Conservation (phyloP, 1,140 invertebrate genomes). For the Himalopsyche phryganea region DNA sequence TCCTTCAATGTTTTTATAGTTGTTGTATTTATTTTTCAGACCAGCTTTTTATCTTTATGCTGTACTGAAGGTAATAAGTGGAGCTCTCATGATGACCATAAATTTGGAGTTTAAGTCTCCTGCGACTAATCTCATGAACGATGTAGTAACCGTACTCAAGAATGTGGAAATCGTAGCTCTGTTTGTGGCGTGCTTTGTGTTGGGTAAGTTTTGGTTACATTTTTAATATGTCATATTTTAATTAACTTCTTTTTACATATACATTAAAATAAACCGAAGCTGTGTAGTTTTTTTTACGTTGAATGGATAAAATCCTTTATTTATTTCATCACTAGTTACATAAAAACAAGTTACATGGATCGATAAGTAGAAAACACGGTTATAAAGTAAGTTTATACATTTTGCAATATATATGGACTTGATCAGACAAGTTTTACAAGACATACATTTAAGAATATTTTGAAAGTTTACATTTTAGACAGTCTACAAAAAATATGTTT, state of each 20-base stretch:
- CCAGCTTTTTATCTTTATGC: constrained; percentile 80
- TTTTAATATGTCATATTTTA: neutral
- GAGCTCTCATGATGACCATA: constrained; percentile 67
- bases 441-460: too few species aligned
- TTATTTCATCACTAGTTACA: neutral
- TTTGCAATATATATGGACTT: too few species aligned
- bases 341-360: too few species aligned
- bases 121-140: constrained; percentile 65
- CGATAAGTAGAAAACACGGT: too few species aligned
- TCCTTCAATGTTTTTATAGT: too few species aligned
- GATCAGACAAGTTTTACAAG: too few species aligned
- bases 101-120: constrained; percentile 76
- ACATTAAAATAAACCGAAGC: too few species aligned
- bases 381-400: too few species aligned
- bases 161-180: constrained; percentile 72
- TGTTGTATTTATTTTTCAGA: constrained; percentile 51
- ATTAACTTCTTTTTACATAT: neutral
- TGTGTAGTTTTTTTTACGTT: too few species aligned
- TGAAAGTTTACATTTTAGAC: too few species aligned
- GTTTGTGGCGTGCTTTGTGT: constrained; percentile 68
- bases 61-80: constrained; percentile 64
- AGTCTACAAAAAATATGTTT: too few species aligned
- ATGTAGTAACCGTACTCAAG: constrained; percentile 66
- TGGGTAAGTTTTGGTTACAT: constrained; percentile 54
- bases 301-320: neutral